Conservation (phyloP, 2,888 invertebrate species). For the Drosophila paucipuncta region DNA sequence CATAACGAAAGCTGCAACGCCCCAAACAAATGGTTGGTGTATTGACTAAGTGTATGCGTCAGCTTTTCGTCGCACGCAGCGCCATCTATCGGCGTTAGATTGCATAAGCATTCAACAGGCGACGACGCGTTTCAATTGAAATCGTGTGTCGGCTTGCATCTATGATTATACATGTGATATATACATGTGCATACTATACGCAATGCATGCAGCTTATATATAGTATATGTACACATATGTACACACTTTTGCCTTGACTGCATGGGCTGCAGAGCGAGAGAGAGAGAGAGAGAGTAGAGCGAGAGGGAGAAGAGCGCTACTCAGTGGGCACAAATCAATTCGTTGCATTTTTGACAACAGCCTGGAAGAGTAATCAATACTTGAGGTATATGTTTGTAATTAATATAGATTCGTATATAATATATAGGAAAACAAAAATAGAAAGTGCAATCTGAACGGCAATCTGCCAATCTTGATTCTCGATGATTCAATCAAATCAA, state of each 20-base stretch:
- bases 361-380: background rate
- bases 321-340: background rate
- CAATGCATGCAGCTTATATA: background rate
- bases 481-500: background rate
- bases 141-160: background rate
- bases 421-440: background rate
- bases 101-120: conserved; percentile 23
- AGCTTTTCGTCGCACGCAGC: background rate
- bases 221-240: background rate
- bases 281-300: background rate
- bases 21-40: conserved; percentile 4
- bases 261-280: background rate
- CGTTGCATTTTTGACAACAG: background rate
- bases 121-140: conserved; percentile 7
- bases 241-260: background rate
- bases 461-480: background rate
- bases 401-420: background rate
- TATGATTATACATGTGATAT: background rate
- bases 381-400: background rate
- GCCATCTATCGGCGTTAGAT: conserved; percentile 24
- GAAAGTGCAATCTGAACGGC: background rate
- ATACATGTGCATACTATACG: background rate
- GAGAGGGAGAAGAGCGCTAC: background rate
- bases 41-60: conserved; percentile 5
- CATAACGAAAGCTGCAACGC: conserved; percentile 2